Base-by-base conservation (phyloP, 2,113 vertebrate species). In the Triplophysa tibetana region DNA sequence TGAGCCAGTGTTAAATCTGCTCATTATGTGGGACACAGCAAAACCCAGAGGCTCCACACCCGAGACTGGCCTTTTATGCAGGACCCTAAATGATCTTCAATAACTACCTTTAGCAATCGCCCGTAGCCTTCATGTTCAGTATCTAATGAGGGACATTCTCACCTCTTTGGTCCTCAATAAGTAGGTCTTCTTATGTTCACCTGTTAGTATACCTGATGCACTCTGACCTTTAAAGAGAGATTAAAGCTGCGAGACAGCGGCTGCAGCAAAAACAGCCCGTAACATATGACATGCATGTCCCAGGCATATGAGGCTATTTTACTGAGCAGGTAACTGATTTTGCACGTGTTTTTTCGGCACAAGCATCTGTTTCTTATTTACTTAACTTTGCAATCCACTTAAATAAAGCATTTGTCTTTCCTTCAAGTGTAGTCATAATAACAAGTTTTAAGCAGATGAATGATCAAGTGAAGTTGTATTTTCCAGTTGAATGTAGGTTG, bases 21-120 rank as follows among this genome's bases (percentile, higher is more conserved):
- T 78, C 72, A 78, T 84, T 83, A 80, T 23, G 75, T 62, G 19
- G 56, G 60, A 76, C 79, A 75, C 79, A 69, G 62, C 60, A 48
- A 75, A 70, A 63, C n/a, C 43, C 64, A 17, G 69, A 68, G 70
- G 63, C 79, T 52, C 13, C 33, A 67, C 41, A 48, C 72, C 14
- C 4, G 17, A 69, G 19, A 60, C 23, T 33, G 74, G 43, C 23
- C 74, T 74, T n/a, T 62, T 74, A 75, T 45, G 58, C 23, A 29
- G 38, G 16, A 48, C 12, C 56, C 70, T 41, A 74, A 75, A 63
- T 63, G 24, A 16, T 63, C 41, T 75, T 56, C 54, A 23, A 17
- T 61, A 60, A 65, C 66, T 23, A 67, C 72, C 54, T 41, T 19
- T 3, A 58, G 11, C 29, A 74, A 73, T 38, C n/a, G 16, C 6